Evolutionary conservation across 2,797 vertebrate genomes (phyloP).

Genomic region (Gastrophryne carolinensis): DNA sequence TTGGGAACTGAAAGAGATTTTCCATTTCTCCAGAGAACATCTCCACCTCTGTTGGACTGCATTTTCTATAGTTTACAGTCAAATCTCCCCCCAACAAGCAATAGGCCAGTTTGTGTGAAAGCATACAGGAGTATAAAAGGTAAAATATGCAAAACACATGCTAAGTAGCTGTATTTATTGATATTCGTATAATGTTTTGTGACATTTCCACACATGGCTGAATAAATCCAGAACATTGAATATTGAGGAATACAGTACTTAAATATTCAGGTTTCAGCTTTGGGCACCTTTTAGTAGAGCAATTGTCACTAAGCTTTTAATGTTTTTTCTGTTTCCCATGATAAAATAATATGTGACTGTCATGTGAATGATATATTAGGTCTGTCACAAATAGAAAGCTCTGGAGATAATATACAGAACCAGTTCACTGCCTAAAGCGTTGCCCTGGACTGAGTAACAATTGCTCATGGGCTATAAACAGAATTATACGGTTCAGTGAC

Average conservation of each 20-base stretch:
- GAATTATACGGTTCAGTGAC: not conserved
- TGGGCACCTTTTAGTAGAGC: not conserved
- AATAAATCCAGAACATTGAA: not conserved
- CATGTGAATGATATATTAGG: not conserved
- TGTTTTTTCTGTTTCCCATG: not conserved
- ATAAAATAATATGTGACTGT: not conserved
- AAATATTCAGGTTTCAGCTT: not conserved
- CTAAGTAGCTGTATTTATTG: too few species aligned
- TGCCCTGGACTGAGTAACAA: not conserved
- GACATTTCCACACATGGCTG: constrained; percentile 1
- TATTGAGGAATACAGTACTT: not conserved
- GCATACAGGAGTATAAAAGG: too few species aligned
- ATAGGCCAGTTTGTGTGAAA: too few species aligned
- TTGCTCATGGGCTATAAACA: not conserved
- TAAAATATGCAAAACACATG: too few species aligned
- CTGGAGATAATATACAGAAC: not conserved
- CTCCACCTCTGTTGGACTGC: too few species aligned
- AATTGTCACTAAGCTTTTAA: not conserved
- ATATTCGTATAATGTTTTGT: not conserved
- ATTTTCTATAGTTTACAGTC: too few species aligned
- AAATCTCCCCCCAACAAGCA: too few species aligned
- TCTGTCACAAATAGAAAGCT: not conserved
- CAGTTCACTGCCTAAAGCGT: not conserved
- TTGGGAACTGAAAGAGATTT: too few species aligned
- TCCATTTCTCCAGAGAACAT: too few species aligned